A percentile compares a stretch with the other conserved stretches of the same genome.
Evolutionary conservation across 2,113 vertebrate genomes (phyloP).

Genomic region (Phaethornis superciliosus): DNA sequence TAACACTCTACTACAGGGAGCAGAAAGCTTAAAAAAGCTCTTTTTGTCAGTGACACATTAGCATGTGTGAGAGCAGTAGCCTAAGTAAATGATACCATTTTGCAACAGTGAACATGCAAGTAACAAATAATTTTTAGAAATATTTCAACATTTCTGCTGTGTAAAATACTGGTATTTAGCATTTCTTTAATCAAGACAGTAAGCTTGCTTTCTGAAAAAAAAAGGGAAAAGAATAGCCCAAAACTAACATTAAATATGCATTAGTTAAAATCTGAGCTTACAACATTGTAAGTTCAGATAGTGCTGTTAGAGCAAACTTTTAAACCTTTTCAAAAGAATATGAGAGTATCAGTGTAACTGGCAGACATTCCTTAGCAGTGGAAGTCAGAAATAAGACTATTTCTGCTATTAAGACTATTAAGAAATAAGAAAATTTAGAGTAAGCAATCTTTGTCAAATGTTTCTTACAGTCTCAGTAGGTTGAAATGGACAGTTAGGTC

Average conservation of each 20-base stretch:
- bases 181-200: background rate
- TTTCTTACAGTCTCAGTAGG: background rate
- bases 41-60: background rate
- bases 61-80: background rate
- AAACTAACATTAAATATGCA: background rate
- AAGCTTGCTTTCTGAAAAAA: background rate
- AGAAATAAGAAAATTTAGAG: too few relatives aligned
- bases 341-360: background rate
- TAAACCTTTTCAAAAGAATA: background rate
- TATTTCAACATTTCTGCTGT: background rate
- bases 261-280: background rate
- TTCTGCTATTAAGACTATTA: too few relatives aligned
- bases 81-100: background rate
- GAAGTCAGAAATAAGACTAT: background rate
- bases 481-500: background rate
- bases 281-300: background rate
- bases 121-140: background rate
- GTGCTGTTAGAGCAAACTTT: background rate
- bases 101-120: background rate
- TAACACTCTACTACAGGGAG: background rate
- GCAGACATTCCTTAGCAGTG: background rate
- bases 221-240: background rate
- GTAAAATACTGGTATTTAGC: background rate
- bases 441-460: background rate
- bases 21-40: background rate